These are phyloP conservation scores for Phylloscopus whistleri DNA, from an alignment of 2,113 vertebrate genomes.

Conservation along the genomic window DNA sequence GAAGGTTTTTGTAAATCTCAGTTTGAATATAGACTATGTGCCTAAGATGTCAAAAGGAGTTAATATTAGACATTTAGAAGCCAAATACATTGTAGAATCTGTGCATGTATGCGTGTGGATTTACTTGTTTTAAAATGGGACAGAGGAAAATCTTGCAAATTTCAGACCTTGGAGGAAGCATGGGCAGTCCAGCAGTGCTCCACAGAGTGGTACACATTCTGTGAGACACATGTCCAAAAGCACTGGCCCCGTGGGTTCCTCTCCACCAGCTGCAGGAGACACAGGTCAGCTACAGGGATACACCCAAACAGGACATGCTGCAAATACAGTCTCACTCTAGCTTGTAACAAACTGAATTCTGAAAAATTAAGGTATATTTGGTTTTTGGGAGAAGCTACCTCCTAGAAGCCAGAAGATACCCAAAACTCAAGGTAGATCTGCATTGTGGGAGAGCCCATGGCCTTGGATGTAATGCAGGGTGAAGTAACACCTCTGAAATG, in stretches of 20 bases:
- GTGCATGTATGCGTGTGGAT: neutral
- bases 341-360: neutral
- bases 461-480: neutral
- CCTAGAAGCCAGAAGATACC: neutral
- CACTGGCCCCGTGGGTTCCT: accelerated
- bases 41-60: neutral
- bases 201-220: accelerated
- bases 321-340: too few relatives aligned
- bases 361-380: neutral
- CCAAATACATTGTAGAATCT: neutral
- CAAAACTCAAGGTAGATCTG: neutral
- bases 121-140: neutral
- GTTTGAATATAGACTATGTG: neutral
- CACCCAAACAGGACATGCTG: too few relatives aligned
- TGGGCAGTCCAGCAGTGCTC: neutral
- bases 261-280: neutral
- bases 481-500: neutral
- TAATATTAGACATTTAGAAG: neutral
- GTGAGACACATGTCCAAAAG: neutral
- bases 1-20: neutral
- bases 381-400: neutral
- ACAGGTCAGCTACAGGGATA: accelerated
- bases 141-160: neutral
- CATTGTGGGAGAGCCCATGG: neutral
- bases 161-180: neutral